Conservation (phyloP, 2,888 invertebrate genomes). For the Meteorus colon region DNA sequence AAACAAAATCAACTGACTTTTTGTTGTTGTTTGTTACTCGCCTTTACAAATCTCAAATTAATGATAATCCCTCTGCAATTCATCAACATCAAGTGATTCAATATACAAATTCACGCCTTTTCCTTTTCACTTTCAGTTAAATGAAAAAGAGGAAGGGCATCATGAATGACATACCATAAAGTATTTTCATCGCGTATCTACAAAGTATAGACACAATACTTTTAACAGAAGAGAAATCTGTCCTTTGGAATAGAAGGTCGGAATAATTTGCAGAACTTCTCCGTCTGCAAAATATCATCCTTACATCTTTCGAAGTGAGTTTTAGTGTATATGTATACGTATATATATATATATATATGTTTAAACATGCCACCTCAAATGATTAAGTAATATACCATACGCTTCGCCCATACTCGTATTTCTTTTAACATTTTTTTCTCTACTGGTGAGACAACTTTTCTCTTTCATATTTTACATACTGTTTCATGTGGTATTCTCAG, state of each 20-base stretch:
- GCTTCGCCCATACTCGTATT: neutral
- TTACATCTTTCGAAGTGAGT: slow-evolving; percentile 9
- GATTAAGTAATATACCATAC: slow-evolving; percentile 11
- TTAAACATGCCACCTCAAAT: neutral
- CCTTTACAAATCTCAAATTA: too few species aligned
- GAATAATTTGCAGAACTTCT: slow-evolving; percentile 19
- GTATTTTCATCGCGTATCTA: neutral
- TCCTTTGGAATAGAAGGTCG: slow-evolving; percentile 18
- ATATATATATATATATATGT: too few species aligned
- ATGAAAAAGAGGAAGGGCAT: neutral
- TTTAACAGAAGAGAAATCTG: slow-evolving; percentile 25
- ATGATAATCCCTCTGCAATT: neutral
- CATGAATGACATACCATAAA: neutral
- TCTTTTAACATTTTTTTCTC: slow-evolving; percentile 3
- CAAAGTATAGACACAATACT: slow-evolving; percentile 5
- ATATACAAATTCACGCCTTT: neutral
- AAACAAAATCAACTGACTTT: too few species aligned
- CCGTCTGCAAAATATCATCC: slow-evolving; percentile 5
- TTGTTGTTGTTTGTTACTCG: too few species aligned
- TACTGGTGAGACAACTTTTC: slow-evolving; percentile 2
- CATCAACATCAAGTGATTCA: neutral
- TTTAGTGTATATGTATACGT: neutral
- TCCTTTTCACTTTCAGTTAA: neutral
- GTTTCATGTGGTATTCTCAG: neutral
- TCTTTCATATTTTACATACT: slow-evolving; percentile 4